Base-by-base conservation (phyloP, 2,113 vertebrate species). In the Colossoma macropomum region DNA sequence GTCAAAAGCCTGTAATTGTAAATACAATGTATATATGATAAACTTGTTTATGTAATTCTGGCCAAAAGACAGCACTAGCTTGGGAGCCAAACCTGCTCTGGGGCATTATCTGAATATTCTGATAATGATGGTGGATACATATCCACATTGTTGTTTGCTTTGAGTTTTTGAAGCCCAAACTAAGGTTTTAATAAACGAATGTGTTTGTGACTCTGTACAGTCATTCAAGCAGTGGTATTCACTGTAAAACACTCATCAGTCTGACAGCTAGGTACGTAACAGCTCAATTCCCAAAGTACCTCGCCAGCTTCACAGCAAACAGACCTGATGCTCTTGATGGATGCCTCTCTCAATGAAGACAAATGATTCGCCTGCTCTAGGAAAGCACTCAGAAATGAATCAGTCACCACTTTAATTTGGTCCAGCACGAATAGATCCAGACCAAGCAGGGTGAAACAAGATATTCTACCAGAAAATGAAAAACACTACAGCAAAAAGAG, bases 331-430 rank as follows among this genome's bases (percentile, higher is more conserved):
- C 75, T 63, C 34, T 19, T 27, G 15, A 71, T 71, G n/a, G 52
- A 54, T 60, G 50, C 50, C 41, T 65, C 32, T 41, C 25, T 12
- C 41, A 50, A 63, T 71, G 27, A 83, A 83, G 54, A 78, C 66
- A 34, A 62, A 77, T 17, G 74, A 77, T 71, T 71, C 54, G 15
- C 28, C 34, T 3, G 12, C 54, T 60, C 32, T 45, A 56, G 1
- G 11, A 54, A 30, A 34, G 54, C 15, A 27, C 50, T 60, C 65
- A 34, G 81, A 72, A 71, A 83, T 19, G 4, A 77, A 82, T 82
- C 32, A 25, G 59, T 72, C 71, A 59, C 21, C 41, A 25, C 38
- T 62, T 77, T n/a, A 41, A n/a, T 45, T 77, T 70, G 38, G 25
- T 77, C 63, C 13, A 10, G 19, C 4, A 27, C 50, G 45, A 59